Base-by-base conservation (phyloP, 2,888 invertebrate genomes). In the Caenorhabditis imperialis region DNA sequence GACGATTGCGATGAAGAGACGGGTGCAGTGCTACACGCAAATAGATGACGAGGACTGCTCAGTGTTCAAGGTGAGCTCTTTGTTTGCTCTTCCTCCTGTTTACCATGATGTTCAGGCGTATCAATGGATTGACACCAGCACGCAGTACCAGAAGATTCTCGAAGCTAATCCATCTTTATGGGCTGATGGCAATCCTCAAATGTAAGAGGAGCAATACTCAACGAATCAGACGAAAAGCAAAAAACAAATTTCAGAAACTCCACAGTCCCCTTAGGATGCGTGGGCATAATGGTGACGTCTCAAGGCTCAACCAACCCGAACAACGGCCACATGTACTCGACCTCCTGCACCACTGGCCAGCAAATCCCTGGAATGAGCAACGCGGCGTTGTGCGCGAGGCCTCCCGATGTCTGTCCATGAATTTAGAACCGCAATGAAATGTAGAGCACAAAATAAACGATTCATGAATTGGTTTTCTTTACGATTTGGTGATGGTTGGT, bases 391-490 rank as follows among this genome's bases (percentile, higher is more conserved):
- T 65, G 65, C 40, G 65, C 65, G 20, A 54, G 65, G 7, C 35
- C 33, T 38, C 65, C 65, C 42, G 65, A 65, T 50, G 65, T 65
- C 18, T 65, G 65, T 30, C 50, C 50, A 6, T 55, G 22, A 50
- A 22, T 10, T 4, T 37, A 33, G 18, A 8, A 16, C 14, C 27
- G 35, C 48, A 14, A 37, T 23, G 16, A 16, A 51, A 42, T 42
- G 45, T 40, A 30, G 33, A 18, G 25, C 45, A 37, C 16, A 20
- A 45, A 57, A 65, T 65, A 65, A 65, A 65, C 55, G 18, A 65
- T 65, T 65, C 65, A 65, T 65, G 65, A 65, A 65, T 50, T 65
- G 30, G 62, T 58, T 48, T 16, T 27, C 47, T 30, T 22, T 10
- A 14, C 30, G n/a, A 6, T 42, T n/a, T n/a, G n/a, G 45, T 50